These are phyloP conservation scores for Drosophila koepferae DNA, from an alignment of 2,888 invertebrate genomes.

Conservation along the genomic window DNA sequence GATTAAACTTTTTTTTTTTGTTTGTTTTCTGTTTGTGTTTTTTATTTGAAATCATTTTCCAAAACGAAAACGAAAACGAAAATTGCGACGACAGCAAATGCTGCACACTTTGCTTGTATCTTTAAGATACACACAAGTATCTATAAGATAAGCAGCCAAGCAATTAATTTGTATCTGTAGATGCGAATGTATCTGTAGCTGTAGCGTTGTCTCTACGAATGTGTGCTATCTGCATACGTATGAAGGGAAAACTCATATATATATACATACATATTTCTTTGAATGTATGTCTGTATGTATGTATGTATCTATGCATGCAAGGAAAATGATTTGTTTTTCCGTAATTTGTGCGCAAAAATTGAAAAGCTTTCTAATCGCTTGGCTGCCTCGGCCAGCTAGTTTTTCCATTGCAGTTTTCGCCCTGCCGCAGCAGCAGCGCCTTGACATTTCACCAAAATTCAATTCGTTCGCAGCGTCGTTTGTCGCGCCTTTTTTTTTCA, in stretches of 20 bases:
- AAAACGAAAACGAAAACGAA: constrained; percentile 41
- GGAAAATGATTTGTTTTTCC: constrained; percentile 69
- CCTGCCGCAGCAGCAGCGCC: constrained; percentile 65
- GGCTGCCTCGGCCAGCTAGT: constrained; percentile 45
- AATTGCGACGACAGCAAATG: constrained; percentile 51
- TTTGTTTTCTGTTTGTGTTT: not conserved
- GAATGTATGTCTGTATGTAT: not conserved
- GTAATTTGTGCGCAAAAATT: constrained; percentile 69
- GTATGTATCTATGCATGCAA: constrained; percentile 31
- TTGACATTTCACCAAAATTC: constrained; percentile 67
- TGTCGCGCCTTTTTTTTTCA: constrained; percentile 51
- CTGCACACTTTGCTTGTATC: constrained; percentile 41
- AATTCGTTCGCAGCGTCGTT: constrained; percentile 40
- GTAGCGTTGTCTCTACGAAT: constrained; percentile 24
- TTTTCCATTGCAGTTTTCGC: constrained; percentile 70
- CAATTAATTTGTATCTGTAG: constrained; percentile 42
- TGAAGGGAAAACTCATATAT: constrained; percentile 4
- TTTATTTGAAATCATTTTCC: constrained; percentile 30
- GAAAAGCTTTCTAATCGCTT: constrained; percentile 78
- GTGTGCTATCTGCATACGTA: constrained; percentile 30
- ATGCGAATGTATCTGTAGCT: constrained; percentile 30
- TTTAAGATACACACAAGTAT: constrained; percentile 15
- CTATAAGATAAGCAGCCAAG: constrained; percentile 37
- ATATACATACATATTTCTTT: not conserved
- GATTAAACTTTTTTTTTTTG: not conserved